These are phyloP conservation scores for Molossus alvarezi DNA, from an alignment of 2,797 vertebrate species.

Conservation along the genomic window DNA sequence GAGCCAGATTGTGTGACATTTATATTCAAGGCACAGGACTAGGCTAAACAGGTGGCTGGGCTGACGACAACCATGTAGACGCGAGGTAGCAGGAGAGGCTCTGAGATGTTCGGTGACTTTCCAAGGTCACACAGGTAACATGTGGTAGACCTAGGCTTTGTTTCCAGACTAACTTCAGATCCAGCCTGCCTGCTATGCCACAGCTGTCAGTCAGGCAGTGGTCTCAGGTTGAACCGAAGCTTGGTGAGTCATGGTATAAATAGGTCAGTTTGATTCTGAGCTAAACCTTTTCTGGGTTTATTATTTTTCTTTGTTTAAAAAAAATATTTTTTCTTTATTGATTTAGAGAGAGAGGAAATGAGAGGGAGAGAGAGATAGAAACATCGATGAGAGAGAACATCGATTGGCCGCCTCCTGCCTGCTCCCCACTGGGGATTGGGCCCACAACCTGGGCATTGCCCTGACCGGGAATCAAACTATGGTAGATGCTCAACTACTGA, in stretches of 20 bases:
- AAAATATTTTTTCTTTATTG: too few relatives aligned
- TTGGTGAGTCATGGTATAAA: background rate
- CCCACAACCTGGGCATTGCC: too few relatives aligned
- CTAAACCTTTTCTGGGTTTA: background rate
- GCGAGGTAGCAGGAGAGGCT: background rate
- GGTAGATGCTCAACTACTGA: too few relatives aligned
- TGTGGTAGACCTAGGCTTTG: background rate
- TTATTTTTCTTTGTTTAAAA: too few relatives aligned
- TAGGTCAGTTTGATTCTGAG: background rate
- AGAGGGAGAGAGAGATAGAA: too few relatives aligned
- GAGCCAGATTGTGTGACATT: slow-evolving; percentile 55
- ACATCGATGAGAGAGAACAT: too few relatives aligned
- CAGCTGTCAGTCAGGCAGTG: background rate
- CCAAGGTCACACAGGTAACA: background rate
- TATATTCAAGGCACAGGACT: slow-evolving; percentile 80
- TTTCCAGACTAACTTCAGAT: background rate
- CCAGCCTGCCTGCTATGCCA: background rate
- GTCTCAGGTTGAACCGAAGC: background rate
- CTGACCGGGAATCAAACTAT: too few relatives aligned
- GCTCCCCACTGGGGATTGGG: too few relatives aligned
- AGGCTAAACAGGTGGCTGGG: slow-evolving; percentile 70
- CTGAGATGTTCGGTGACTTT: background rate
- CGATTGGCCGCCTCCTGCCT: too few relatives aligned
- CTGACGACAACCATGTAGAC: background rate
- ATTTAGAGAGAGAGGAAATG: too few relatives aligned